Percentiles rank a stretch among this genome's conserved stretches.
phyloP scores from a whole-genome alignment of 1,140 invertebrate genomes.

The Hesperophylax magnus region DNA sequence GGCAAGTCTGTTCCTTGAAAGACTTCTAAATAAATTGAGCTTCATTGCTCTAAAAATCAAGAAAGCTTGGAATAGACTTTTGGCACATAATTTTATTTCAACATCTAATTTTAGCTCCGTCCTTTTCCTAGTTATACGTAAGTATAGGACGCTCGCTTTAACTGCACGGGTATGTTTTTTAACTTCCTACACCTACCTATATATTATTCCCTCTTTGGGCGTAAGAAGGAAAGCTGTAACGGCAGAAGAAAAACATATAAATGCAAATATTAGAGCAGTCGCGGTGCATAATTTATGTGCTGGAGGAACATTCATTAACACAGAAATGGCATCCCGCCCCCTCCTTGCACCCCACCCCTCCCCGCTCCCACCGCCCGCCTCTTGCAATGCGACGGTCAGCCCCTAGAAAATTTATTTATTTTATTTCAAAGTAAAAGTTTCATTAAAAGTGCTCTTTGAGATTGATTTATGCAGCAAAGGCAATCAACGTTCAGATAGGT shows the following conservation, averaged over 20 bases:
- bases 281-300: conserved; percentile 59
- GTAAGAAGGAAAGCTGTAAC: conserved; percentile 42
- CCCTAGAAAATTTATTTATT: conserved; percentile 23
- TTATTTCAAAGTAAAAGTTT: conserved; percentile 32
- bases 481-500: background rate
- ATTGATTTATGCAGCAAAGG: conserved; percentile 8
- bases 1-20: too few relatives aligned
- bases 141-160: too few relatives aligned
- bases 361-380: background rate
- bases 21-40: too few relatives aligned
- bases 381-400: conserved; percentile 20
- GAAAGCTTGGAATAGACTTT: too few relatives aligned
- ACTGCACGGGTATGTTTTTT: too few relatives aligned
- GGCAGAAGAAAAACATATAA: conserved; percentile 55
- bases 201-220: conserved; percentile 21
- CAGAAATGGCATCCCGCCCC: conserved; percentile 54
- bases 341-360: background rate
- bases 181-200: background rate
- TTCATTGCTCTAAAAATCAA: too few relatives aligned
- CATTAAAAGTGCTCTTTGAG: conserved; percentile 14
- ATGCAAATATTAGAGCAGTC: conserved; percentile 58
- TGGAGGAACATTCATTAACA: conserved; percentile 58
- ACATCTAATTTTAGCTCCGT: too few relatives aligned
- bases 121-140: too few relatives aligned
- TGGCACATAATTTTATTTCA: too few relatives aligned